phyloP scores from a whole-genome alignment of 1,140 invertebrate genomes.

The Pissodes strobi region DNA sequence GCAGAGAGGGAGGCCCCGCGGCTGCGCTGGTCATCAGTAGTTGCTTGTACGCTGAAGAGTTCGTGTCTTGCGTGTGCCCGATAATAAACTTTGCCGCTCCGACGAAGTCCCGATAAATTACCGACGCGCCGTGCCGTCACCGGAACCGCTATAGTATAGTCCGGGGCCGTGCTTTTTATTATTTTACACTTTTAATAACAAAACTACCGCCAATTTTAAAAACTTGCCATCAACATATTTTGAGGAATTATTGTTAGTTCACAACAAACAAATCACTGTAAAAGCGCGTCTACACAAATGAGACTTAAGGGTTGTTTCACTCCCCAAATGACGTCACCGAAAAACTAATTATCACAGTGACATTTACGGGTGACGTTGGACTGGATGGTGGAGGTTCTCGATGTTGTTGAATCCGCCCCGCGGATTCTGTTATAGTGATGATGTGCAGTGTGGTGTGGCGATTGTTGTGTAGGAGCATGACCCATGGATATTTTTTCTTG shows the following conservation, averaged over 20 bases:
- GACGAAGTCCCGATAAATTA: conserved; percentile 10
- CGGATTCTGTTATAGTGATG: conserved; percentile 45
- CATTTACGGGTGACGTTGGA: not conserved
- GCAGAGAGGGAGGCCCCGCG: conserved; percentile 48
- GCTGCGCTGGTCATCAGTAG: conserved; percentile 51
- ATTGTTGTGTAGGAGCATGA: conserved; percentile 58
- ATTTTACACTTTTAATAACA: too few species aligned
- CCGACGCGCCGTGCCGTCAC: conserved; percentile 4
- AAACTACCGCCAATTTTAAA: too few species aligned
- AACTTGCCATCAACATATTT: too few species aligned
- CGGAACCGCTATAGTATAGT: conserved; percentile 1
- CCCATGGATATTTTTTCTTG: conserved; percentile 59
- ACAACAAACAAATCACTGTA: too few species aligned
- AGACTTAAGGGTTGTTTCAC: conserved; percentile 7
- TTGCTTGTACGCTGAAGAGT: conserved; percentile 44
- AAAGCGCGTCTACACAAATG: not conserved
- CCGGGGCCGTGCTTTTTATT: too few species aligned
- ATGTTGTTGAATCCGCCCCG: conserved; percentile 40
- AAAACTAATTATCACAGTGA: not conserved
- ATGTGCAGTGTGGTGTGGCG: conserved; percentile 60
- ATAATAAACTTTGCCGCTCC: conserved; percentile 8
- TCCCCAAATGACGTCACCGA: conserved; percentile 6
- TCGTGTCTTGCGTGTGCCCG: conserved; percentile 32
- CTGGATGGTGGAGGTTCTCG: conserved; percentile 30
- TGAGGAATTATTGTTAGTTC: too few species aligned